Conservation (phyloP, 2,113 vertebrate genomes). For the Ellobius talpinus region DNA sequence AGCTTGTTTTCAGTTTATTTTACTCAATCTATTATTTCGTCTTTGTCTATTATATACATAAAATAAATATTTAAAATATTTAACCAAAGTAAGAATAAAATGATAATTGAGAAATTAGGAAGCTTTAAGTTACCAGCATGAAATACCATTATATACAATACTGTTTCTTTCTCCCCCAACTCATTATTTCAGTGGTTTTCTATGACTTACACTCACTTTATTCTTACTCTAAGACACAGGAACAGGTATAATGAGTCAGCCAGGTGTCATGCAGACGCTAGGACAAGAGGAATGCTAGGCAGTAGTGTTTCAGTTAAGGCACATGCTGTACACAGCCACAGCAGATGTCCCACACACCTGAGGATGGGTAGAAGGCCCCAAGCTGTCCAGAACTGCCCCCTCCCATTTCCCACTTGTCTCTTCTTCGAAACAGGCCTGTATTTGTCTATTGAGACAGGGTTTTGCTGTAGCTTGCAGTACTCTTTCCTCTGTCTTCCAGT, state of each 20-base stretch:
- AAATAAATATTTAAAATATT: background rate
- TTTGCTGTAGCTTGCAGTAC: background rate
- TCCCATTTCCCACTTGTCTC: too few species aligned
- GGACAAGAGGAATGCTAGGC: background rate
- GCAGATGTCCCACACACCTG: background rate
- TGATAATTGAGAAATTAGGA: background rate
- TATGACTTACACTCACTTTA: background rate
- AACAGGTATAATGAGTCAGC: background rate
- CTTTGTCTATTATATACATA: conserved; percentile 23
- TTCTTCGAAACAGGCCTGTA: background rate
- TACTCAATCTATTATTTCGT: background rate
- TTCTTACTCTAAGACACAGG: background rate
- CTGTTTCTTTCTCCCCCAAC: background rate
- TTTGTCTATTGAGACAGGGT: background rate
- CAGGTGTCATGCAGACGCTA: background rate
- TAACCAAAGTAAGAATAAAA: background rate
- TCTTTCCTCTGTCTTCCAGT: background rate
- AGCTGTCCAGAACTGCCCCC: rapidly evolving
- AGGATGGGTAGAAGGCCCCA: background rate
- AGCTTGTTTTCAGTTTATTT: background rate
- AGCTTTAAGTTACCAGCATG: background rate
- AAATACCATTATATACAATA: background rate
- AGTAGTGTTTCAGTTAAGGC: background rate
- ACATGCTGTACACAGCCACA: rapidly evolving
- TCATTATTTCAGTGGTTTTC: background rate